Base-by-base conservation (phyloP, 2,113 vertebrate species). In the Xenus cinereus region DNA sequence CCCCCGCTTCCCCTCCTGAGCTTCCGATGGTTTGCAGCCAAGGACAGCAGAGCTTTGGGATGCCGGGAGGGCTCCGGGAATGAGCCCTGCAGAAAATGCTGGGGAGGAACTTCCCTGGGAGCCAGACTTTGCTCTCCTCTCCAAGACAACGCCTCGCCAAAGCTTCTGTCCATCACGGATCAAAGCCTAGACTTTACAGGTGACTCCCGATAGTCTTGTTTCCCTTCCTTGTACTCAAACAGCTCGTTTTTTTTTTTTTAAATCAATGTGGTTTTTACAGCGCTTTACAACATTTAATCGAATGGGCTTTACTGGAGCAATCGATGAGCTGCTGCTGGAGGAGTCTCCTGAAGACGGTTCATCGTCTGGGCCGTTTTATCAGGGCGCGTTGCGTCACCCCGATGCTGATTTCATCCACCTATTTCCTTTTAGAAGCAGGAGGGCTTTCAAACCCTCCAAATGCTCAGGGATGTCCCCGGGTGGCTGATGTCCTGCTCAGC, bases 61-160 rank as follows among this genome's bases (percentile, higher is more conserved):
- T 74, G 50, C 37, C 3, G 1, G 54, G 76, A 24, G 1, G 33
- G 73, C 56, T 94, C 66, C 2, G 1, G 50, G 22, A 20, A 28
- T 2, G 1, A 41, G 59, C 32, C 32, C 84, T 75, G 48, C 23
- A 16, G 46, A 56, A 67, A 56, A 35, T 35, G 21, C 33, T 57
- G 39, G 78, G 26, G 51, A 86, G 51, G 50, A 83, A 0, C 89
- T 60, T 79, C 69, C 62, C 64, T 45, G 32, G 28, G 53, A 85
- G 51, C 51, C 82, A 90, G 94, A 53, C 87, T 94, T 95, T 66
- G 80, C 68, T 39, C 73, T 80, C 20, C 28, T 66, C 50, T 69
- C 59, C 63, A 69, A 73, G 95, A 35, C 63, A 76, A 23, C 1
- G 0, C 72, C 54, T 81, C n/a, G 27, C 79, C 78, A 60, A 66